Conservation (phyloP, 2,888 invertebrate genomes). For the Elysia crispata region DNA sequence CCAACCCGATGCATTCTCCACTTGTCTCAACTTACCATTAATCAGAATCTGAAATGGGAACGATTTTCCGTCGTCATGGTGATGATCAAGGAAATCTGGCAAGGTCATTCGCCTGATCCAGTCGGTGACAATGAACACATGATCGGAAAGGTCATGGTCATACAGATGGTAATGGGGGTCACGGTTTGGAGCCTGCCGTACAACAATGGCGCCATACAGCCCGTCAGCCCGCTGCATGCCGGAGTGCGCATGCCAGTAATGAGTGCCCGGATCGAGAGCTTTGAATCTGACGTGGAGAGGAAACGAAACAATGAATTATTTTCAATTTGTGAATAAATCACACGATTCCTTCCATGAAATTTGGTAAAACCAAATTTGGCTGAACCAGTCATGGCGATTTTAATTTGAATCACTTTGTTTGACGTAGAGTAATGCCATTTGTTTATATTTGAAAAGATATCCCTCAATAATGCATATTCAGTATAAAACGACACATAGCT, state of each 20-base stretch:
- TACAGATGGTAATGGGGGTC: slow-evolving; percentile 92
- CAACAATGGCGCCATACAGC: slow-evolving; percentile 68
- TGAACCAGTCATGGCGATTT: no score
- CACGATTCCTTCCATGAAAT: no score
- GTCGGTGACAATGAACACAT: slow-evolving; percentile 90
- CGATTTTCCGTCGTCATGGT: slow-evolving; percentile 85
- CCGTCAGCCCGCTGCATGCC: slow-evolving; percentile 72
- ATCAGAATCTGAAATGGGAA: slow-evolving; percentile 86
- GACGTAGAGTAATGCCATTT: no score
- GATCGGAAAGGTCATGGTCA: slow-evolving; percentile 92
- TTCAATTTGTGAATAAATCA: no score
- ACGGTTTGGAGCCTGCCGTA: slow-evolving; percentile 82
- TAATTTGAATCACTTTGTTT: no score
- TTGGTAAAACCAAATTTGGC: no score
- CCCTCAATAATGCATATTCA: no score
- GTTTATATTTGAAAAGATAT: no score
- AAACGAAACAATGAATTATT: no score
- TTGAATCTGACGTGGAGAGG: slow-evolving; percentile 29
- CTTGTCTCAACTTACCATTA: slow-evolving; percentile 81
- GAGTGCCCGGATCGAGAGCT: slow-evolving; percentile 61
- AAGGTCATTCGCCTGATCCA: slow-evolving; percentile 86
- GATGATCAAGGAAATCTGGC: slow-evolving; percentile 82
- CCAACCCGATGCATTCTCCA: no score
- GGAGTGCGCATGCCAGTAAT: slow-evolving; percentile 72
- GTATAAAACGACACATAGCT: no score